Evolutionary conservation across 1,140 invertebrate genomes (phyloP).

Genomic region (Eupeodes corollae): DNA sequence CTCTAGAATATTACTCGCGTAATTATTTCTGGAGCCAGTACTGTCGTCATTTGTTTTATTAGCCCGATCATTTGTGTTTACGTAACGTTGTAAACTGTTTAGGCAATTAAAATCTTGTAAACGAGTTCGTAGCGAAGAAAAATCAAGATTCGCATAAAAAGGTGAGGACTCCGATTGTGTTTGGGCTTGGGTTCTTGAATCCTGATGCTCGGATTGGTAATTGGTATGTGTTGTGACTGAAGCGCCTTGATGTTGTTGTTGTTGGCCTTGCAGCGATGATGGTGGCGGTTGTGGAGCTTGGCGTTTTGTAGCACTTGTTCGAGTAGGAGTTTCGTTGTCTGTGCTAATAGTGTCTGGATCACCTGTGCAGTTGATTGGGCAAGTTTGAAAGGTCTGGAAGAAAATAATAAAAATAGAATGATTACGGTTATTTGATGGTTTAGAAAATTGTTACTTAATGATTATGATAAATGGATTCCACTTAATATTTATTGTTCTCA

Average conservation of each 20-base stretch:
- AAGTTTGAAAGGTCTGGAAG: conserved; percentile 30
- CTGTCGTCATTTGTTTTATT: conserved; percentile 12
- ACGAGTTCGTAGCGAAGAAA: conserved; percentile 28
- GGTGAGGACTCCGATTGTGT: conserved; percentile 15
- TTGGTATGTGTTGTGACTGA: not conserved
- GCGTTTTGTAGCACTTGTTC: not conserved
- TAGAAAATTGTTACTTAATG: too few species aligned
- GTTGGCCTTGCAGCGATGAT: conserved; percentile 4
- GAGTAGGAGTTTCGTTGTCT: conserved; percentile 13
- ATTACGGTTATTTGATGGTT: too few species aligned
- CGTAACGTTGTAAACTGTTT: conserved; percentile 30
- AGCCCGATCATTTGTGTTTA: conserved; percentile 4
- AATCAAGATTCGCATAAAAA: conserved; percentile 32
- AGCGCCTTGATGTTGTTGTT: conserved; percentile 17
- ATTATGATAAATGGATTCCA: too few species aligned
- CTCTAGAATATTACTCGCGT: conserved; percentile 33
- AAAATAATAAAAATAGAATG: not conserved
- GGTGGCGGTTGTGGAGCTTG: conserved; percentile 6
- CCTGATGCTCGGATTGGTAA: too few species aligned
- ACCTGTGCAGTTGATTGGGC: conserved; percentile 32
- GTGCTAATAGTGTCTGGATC: conserved; percentile 31
- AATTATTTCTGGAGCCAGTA: conserved; percentile 20
- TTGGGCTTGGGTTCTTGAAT: not conserved
- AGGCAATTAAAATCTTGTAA: conserved; percentile 31
- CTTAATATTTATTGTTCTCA: too few species aligned